Percentiles rank a stretch among this genome's conserved stretches.
phyloP scores from a whole-genome alignment of 2,113 vertebrate genomes.

The Malurus alboscapulatus region DNA sequence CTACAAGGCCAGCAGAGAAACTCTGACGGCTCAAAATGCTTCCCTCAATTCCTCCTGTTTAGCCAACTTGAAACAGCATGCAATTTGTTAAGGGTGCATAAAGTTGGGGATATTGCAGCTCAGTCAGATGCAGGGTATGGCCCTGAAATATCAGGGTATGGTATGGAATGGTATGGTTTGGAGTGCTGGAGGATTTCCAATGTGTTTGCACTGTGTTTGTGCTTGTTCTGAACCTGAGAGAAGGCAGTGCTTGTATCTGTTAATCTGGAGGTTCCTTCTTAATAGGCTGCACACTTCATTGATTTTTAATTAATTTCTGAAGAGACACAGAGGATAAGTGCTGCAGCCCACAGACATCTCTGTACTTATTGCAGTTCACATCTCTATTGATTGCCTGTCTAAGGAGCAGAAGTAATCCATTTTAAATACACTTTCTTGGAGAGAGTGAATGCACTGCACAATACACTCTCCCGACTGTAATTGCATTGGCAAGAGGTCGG shows the following conservation, averaged over 20 bases:
- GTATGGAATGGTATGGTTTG: background rate
- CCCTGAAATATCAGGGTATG: background rate
- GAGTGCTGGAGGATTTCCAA: background rate
- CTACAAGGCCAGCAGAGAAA: background rate
- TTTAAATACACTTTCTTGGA: conserved; percentile 83
- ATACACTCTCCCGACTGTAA: conserved; percentile 59
- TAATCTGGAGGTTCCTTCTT: conserved; percentile 76
- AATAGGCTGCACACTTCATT: conserved; percentile 88
- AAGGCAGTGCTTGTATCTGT: conserved; percentile 59
- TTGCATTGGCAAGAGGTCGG: conserved; percentile 70
- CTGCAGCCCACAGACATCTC: conserved; percentile 74
- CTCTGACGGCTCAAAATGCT: background rate
- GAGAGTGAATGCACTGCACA: conserved; percentile 38
- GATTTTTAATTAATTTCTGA: conserved; percentile 94
- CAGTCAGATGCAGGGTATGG: background rate
- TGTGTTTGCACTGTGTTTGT: background rate
- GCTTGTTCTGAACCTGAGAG: background rate
- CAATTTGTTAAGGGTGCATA: background rate
- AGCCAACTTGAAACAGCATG: background rate
- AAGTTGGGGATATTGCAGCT: background rate
- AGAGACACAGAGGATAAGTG: conserved; percentile 84
- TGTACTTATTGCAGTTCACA: conserved; percentile 83
- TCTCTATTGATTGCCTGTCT: conserved; percentile 84
- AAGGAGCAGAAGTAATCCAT: conserved; percentile 87
- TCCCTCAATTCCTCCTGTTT: background rate